Conservation (phyloP, 2,888 invertebrate genomes). For the Phyllotreta cruciferae region DNA sequence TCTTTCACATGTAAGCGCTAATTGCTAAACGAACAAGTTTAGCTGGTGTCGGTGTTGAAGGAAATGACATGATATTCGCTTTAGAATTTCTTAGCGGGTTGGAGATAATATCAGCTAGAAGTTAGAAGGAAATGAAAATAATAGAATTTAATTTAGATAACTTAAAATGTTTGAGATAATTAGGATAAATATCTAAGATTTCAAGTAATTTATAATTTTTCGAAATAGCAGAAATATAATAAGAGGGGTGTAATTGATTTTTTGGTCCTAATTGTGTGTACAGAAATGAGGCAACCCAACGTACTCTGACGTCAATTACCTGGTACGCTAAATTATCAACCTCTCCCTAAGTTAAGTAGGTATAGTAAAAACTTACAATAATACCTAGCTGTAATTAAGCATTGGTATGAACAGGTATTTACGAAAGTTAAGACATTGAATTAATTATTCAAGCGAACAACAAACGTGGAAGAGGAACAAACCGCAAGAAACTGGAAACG, state of each 20-base stretch:
- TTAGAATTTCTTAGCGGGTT: conserved; percentile 6
- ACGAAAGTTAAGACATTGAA: not conserved
- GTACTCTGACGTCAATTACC: not conserved
- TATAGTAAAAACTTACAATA: no score
- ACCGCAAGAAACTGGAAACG: conserved; percentile 48
- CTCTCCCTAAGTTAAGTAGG: conserved; percentile 7
- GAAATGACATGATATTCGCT: not conserved
- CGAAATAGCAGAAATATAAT: no score
- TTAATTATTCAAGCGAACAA: conserved; percentile 20
- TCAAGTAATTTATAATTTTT: not conserved
- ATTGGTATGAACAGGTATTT: no score
- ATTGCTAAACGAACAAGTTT: conserved; percentile 4
- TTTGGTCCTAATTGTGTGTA: no score
- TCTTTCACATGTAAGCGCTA: not conserved
- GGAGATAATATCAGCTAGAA: conserved; percentile 7
- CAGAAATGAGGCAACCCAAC: no score
- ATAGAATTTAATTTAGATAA: conserved; percentile 22
- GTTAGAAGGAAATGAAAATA: conserved; percentile 18
- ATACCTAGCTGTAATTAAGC: no score
- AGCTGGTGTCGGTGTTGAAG: not conserved
- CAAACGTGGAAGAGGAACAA: conserved; percentile 44
- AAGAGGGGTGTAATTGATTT: no score
- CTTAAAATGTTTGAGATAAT: conserved; percentile 6
- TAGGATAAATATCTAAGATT: not conserved
- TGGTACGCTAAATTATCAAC: not conserved